Evolutionary conservation across 35 echinoderm and acorn worm species (phyloP), one percentile per base, ranked within the genome.

Genomic region (Apostichopus japonicus): DNA sequence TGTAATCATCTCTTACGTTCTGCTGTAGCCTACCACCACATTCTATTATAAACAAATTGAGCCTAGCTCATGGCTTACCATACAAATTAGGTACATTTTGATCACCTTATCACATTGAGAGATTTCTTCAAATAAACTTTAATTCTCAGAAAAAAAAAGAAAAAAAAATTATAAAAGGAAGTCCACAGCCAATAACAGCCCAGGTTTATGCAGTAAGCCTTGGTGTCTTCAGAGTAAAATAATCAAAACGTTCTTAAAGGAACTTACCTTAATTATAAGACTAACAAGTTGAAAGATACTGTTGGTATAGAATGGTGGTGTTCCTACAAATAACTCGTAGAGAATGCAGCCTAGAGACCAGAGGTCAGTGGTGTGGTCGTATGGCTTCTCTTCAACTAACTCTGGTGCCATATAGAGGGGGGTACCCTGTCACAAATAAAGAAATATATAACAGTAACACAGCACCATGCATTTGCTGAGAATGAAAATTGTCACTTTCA

Each of bases 291-390:
- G 97, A 84, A 99, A 99, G 55, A 99, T 99, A 91, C 97, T 99
- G 84, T 99, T 99, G n/a, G 97, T 99, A 73, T 99, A 99, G 78
- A 99, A 99, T 11, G 97, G 97, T n/a, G 97, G 97, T 80, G 97
- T 99, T 8, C 97, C 97, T 65, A 99, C 97, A 76, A 94, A 96
- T 77, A 99, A 78, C 90, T 99, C 97, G 90, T 99, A 99, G 24
- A 99, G 92, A 23, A 99, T 99, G 63, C 97, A 99, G 10, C 97
- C 97, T 7, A 99, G 83, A 24, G 97, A 99, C 97, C 97, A 99
- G 5, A 99, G 92, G 77, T 99, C 97, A 5, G 97, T 95, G 10
- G 97, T 99, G 84, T 99, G 97, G 75, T 99, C 97, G 84, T 99
- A 99, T 16, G 97, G 97, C 89, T 99, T 99, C 72, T 99, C 97